phyloP scores from a whole-genome alignment of 2,113 vertebrate species.

The Ailuropoda melanoleuca region DNA sequence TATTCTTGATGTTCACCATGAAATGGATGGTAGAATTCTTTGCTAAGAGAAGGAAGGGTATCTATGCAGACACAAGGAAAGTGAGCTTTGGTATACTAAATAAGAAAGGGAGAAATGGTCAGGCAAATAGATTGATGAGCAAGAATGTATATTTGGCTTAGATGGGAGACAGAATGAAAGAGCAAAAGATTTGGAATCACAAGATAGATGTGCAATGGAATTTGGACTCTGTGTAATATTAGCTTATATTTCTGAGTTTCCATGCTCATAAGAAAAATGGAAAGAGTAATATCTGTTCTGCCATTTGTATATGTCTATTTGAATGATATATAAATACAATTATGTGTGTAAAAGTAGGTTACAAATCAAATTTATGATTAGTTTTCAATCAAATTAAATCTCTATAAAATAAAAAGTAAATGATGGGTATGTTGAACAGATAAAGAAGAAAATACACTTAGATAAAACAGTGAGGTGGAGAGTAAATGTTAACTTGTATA shows the following conservation, averaged over 20 bases:
- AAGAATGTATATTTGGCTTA: not conserved
- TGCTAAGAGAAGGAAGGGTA: not conserved
- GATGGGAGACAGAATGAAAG: not conserved
- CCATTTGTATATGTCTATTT: not conserved
- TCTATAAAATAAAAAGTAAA: slow-evolving; percentile 15
- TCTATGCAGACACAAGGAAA: not conserved
- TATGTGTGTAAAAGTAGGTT: not conserved
- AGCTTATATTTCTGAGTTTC: not conserved
- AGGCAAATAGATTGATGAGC: not conserved
- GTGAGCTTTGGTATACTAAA: not conserved
- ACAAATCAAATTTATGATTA: not conserved
- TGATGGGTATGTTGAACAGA: not conserved
- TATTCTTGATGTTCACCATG: not conserved
- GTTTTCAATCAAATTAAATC: not conserved
- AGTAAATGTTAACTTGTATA: not conserved
- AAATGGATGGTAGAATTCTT: not conserved
- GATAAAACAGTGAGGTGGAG: not conserved
- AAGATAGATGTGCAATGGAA: not conserved
- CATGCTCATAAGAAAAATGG: not conserved
- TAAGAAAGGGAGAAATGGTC: not conserved
- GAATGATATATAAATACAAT: not conserved
- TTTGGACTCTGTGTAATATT: not conserved
- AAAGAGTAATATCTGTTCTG: not conserved
- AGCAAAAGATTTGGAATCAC: not conserved
- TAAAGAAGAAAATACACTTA: not conserved